Percentiles rank a stretch among this genome's conserved stretches.
These are phyloP conservation scores for Clarias gariepinus DNA, from an alignment of 2,113 vertebrate species.

Conservation along the genomic window DNA sequence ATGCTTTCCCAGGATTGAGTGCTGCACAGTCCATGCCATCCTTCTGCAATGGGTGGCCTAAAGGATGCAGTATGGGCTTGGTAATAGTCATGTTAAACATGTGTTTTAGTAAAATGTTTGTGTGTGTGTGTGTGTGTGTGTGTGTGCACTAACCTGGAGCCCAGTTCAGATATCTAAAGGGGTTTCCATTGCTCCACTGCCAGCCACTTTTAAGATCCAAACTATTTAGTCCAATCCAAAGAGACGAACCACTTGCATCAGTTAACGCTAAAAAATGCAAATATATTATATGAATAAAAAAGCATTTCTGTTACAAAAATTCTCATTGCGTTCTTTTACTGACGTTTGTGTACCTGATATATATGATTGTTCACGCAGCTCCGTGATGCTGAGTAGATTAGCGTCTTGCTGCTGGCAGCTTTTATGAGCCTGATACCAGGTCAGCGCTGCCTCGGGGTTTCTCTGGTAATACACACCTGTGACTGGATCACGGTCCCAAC, in stretches of 20 bases:
- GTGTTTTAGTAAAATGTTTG: no score
- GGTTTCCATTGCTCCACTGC: conserved; percentile 88
- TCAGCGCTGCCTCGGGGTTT: conserved; percentile 81
- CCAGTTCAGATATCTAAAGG: conserved; percentile 95
- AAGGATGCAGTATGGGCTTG: not conserved
- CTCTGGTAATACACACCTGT: conserved; percentile 86
- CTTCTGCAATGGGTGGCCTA: conserved; percentile 86
- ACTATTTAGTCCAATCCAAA: conserved; percentile 95
- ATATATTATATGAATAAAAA: not conserved
- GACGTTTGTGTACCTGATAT: conserved; percentile 79
- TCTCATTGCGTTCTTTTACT: not conserved
- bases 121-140: no score
- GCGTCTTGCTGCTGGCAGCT: conserved; percentile 91
- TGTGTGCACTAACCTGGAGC: conserved; percentile 81
- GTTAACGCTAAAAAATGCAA: conserved; percentile 73
- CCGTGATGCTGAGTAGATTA: conserved; percentile 85
- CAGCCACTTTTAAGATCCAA: conserved; percentile 86
- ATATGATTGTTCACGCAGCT: conserved; percentile 90
- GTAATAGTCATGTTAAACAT: not conserved
- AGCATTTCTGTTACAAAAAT: not conserved
- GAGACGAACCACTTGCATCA: conserved; percentile 68
- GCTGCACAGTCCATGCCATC: conserved; percentile 84
- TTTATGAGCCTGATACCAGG: conserved; percentile 90
- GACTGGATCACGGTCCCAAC: conserved; percentile 85
- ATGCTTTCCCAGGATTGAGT: conserved; percentile 84